These are phyloP conservation scores for Dolichopus griseipennis DNA, from an alignment of 2,888 invertebrate genomes.

Conservation along the genomic window DNA sequence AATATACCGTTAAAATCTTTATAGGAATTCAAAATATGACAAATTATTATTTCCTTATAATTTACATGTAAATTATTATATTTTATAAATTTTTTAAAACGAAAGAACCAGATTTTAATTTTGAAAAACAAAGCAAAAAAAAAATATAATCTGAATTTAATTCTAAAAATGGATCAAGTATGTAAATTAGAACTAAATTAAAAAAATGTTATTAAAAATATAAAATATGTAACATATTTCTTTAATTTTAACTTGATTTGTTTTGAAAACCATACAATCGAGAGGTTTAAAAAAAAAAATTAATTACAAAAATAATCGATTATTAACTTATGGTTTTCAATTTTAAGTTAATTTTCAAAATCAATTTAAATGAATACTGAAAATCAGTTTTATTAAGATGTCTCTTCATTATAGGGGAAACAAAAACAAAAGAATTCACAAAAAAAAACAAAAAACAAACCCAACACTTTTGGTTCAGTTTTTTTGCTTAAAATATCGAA, in stretches of 20 bases:
- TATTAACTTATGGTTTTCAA: background rate
- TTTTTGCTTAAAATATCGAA: background rate
- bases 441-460: no score
- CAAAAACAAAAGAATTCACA: no score
- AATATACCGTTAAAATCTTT: no score
- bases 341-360: no score
- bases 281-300: background rate
- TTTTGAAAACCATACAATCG: no score
- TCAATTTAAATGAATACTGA: no score
- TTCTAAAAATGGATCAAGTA: background rate
- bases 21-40: background rate
- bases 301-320: background rate
- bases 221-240: background rate
- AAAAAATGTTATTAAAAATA: background rate
- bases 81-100: background rate
- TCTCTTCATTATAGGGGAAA: no score
- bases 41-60: background rate
- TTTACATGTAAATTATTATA: background rate
- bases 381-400: no score
- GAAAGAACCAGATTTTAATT: background rate
- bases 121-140: background rate
- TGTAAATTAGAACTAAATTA: background rate
- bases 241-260: background rate
- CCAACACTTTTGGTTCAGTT: no score
- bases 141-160: background rate